Conservation (phyloP, 2,797 vertebrate genomes). For the Muscicapa striata region DNA sequence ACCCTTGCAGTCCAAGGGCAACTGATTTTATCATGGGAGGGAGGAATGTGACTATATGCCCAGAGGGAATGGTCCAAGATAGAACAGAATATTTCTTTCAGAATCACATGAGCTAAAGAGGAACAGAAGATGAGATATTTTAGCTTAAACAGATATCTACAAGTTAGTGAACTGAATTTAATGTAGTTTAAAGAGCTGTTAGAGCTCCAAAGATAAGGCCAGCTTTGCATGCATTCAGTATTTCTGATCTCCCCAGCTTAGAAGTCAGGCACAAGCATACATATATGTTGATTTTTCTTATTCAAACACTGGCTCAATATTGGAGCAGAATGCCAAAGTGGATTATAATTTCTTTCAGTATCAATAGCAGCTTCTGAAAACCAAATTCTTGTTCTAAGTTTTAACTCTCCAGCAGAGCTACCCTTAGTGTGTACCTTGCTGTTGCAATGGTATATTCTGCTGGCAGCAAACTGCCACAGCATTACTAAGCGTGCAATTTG, state of each 20-base stretch:
- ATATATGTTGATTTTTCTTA: not conserved
- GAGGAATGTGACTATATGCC: not conserved
- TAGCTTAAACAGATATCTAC: not conserved
- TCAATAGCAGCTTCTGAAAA: not conserved
- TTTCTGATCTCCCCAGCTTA: not conserved
- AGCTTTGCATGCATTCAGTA: not conserved
- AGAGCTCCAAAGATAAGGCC: not conserved
- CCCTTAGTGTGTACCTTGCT: not conserved
- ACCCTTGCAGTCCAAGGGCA: not conserved
- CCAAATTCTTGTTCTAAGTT: not conserved
- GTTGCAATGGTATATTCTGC: not conserved
- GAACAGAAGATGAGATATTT: not conserved
- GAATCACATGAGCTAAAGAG: not conserved
- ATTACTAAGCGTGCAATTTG: not conserved
- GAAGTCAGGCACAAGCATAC: not conserved
- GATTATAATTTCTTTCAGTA: not conserved
- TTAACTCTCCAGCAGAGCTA: not conserved
- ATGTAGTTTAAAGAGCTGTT: not conserved
- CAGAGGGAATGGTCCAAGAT: not conserved
- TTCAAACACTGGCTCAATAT: not conserved
- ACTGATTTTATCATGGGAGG: not conserved
- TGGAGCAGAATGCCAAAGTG: not conserved
- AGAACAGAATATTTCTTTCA: not conserved
- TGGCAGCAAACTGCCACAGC: not conserved
- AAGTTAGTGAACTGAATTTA: not conserved